phyloP scores from a whole-genome alignment of 2,888 invertebrate species.

The Xanthia icteritia region DNA sequence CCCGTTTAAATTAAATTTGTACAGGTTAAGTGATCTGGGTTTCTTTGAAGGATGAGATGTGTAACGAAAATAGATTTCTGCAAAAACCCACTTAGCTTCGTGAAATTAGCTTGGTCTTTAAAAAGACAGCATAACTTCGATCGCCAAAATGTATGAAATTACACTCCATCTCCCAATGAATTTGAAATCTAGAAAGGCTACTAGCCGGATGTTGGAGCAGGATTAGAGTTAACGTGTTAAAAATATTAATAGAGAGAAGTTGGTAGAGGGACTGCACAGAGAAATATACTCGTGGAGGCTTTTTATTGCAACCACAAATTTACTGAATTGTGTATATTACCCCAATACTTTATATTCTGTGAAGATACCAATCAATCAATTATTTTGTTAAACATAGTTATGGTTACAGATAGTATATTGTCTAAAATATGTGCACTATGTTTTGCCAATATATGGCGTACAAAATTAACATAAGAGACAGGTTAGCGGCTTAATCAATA shows the following conservation, averaged over 20 bases:
- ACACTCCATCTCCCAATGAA: not conserved
- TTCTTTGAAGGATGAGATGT: conserved; percentile 17
- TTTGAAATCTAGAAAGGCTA: not conserved
- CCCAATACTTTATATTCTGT: not conserved
- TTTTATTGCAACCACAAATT: not conserved
- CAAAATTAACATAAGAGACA: too few species aligned
- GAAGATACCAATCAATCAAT: too few species aligned
- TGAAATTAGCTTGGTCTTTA: not conserved
- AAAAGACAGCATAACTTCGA: not conserved
- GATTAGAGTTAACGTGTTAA: not conserved
- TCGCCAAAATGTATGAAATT: not conserved
- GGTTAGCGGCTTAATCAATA: not conserved
- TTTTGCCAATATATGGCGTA: too few species aligned
- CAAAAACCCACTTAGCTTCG: not conserved
- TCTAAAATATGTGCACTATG: too few species aligned
- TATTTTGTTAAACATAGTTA: too few species aligned
- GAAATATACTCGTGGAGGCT: not conserved
- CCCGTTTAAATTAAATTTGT: conserved; percentile 43
- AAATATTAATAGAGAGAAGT: not conserved
- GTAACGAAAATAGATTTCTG: conserved; percentile 6
- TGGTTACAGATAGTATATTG: too few species aligned
- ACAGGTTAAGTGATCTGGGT: conserved; percentile 48
- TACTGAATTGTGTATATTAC: not conserved
- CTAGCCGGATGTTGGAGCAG: not conserved
- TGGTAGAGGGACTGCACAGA: not conserved